Evolutionary conservation across 2,113 vertebrate genomes (phyloP).

Genomic region (Phrynosoma platyrhinos): DNA sequence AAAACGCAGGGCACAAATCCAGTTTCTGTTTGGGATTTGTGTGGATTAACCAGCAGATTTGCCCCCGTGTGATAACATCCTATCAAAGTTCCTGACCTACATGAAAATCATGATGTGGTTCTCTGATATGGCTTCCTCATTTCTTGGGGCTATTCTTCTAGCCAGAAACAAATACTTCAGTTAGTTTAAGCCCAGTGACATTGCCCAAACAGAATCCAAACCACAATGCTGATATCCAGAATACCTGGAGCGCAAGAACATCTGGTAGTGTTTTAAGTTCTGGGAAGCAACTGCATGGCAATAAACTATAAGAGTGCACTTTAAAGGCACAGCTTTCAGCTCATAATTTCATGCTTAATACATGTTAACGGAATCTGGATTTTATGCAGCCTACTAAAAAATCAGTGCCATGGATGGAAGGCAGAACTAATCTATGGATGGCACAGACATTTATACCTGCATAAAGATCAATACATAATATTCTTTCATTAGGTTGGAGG

Average conservation of each 20-base stretch:
- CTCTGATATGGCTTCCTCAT: background rate
- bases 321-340: slow-evolving; percentile 34
- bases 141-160: background rate
- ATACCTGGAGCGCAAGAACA: slow-evolving; percentile 30
- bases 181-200: slow-evolving; percentile 14
- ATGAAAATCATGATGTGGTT: background rate
- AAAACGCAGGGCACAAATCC: too few relatives aligned
- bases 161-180: background rate
- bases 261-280: slow-evolving; percentile 31
- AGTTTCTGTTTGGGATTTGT: too few relatives aligned
- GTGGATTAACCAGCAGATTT: too few relatives aligned
- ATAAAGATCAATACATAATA: slow-evolving; percentile 42
- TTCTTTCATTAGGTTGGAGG: slow-evolving; percentile 33
- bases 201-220: slow-evolving; percentile 21
- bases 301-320: slow-evolving; percentile 36
- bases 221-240: slow-evolving; percentile 2
- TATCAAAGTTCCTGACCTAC: background rate
- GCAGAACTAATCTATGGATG: background rate
- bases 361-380: slow-evolving; percentile 30
- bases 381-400: slow-evolving; percentile 42
- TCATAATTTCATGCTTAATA: slow-evolving; percentile 48
- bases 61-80: too few relatives aligned
- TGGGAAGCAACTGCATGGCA: slow-evolving; percentile 25
- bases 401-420: slow-evolving; percentile 24
- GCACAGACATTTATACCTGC: slow-evolving; percentile 23